Conservation (phyloP, 2,113 vertebrate genomes). For the Colaptes auratus region DNA sequence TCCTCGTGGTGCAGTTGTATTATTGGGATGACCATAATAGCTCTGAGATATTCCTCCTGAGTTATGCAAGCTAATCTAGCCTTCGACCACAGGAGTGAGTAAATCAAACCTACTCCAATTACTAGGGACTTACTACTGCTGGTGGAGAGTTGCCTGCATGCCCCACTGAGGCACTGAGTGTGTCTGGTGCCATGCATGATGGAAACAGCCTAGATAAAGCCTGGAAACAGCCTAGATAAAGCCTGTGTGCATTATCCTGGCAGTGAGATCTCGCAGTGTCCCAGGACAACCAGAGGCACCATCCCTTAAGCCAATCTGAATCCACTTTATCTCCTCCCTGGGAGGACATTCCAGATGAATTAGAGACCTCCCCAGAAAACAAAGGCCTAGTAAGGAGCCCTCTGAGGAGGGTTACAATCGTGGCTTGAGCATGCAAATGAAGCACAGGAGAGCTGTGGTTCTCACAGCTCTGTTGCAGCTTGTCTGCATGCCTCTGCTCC, state of each 20-base stretch:
- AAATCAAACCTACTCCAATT: conserved; percentile 59
- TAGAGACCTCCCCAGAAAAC: conserved; percentile 8
- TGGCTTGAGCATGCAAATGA: not conserved
- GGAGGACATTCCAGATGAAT: conserved; percentile 28
- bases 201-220: conserved; percentile 52
- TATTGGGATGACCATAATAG: conserved; percentile 40
- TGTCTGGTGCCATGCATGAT: not conserved
- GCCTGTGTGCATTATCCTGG: conserved; percentile 5
- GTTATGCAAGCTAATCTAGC: conserved; percentile 61
- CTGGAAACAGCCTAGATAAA: conserved; percentile 53
- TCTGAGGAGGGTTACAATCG: conserved; percentile 11
- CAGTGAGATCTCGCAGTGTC: conserved; percentile 4
- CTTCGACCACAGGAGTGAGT: conserved; percentile 20
- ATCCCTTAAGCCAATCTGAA: conserved; percentile 49
- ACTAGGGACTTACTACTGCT: conserved; percentile 33
- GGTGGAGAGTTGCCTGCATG: not conserved
- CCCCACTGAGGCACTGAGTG: conserved; percentile 33
- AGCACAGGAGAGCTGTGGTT: not conserved
- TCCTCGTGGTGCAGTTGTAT: not conserved
- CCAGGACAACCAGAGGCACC: not conserved
- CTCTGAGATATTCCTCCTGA: conserved; percentile 28
- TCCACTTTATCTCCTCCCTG: conserved; percentile 15
- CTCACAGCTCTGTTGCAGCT: not conserved
- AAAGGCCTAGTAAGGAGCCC: conserved; percentile 21
- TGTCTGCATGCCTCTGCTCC: not conserved